These are phyloP conservation scores for Drosophila bocki DNA, from an alignment of 1,140 invertebrate species.

Conservation along the genomic window DNA sequence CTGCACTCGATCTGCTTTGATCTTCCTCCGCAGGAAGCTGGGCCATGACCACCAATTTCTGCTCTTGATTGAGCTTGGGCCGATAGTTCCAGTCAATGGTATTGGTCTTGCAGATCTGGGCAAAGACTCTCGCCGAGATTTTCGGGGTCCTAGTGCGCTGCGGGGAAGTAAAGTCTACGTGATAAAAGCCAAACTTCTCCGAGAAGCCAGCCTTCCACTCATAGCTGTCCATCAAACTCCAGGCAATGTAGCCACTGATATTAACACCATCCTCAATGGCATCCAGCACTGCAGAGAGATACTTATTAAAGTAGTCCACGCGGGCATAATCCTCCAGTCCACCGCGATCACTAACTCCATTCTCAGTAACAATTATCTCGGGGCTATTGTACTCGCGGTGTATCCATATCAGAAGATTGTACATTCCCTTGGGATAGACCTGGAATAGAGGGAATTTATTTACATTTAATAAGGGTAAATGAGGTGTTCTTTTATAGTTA, in stretches of 20 bases:
- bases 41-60: constrained; percentile 62
- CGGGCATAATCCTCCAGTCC: constrained; percentile 86
- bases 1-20: neutral
- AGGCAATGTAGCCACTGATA: constrained; percentile 90
- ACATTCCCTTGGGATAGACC: constrained; percentile 89
- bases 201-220: constrained; percentile 90
- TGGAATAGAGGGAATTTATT: constrained; percentile 37
- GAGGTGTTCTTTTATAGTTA: neutral
- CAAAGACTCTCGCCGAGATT: constrained; percentile 88
- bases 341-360: constrained; percentile 86
- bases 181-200: constrained; percentile 90
- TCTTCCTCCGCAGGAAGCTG: constrained; percentile 58
- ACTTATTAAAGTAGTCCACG: constrained; percentile 87
- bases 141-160: constrained; percentile 89
- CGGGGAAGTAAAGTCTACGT: constrained; percentile 90
- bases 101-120: constrained; percentile 86
- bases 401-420: constrained; percentile 89
- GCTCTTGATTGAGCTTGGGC: constrained; percentile 67
- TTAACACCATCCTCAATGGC: constrained; percentile 89
- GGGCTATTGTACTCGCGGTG: constrained; percentile 89
- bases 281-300: constrained; percentile 88
- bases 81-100: constrained; percentile 85
- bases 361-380: constrained; percentile 91
- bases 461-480: neutral
- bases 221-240: constrained; percentile 92